Base-by-base conservation (phyloP, 2,113 vertebrate species). In the Butorides virescens region DNA sequence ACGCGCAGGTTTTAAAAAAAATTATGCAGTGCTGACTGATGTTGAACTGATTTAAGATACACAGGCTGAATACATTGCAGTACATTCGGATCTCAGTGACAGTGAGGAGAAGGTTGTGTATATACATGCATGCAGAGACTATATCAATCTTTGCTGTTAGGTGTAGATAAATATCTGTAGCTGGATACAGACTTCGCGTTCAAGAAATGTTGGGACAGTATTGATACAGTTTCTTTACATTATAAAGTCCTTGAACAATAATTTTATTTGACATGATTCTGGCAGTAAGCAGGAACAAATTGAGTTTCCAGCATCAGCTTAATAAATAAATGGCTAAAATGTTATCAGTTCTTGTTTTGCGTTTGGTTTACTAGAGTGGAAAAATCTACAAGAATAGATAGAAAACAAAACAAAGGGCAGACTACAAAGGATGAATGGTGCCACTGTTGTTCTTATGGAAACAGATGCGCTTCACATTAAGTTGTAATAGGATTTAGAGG, bases 311-410 rank as follows among this genome's bases (percentile, higher is more conserved):
- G 16, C 46, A 86, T 46, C 13, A 42, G 30, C 36, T 88, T 74
- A 86, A 92, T 66, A 94, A 94, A 90, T 70, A 93, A 96, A 81
- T 42, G 42, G 42, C 80, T 91, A 83, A 96, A 85, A 88, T 56
- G 86, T 77, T 80, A 94, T 71, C 74, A 78, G 66, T 85, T 73
- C 55, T 66, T 82, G 44, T 86, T 90, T 87, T 77, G 70, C 12
- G 5, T 73, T 86, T 67, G 25, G 39, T 75, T 79, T 84, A 44
- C n/a, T 47, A 58, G 22, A 92, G 63, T 46, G 52, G 47, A 86
- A 85, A 93, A 84, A 90, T 75, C 39, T 80, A 76, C 22, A 62
- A 42, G 52, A 76, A 56, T 18, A 65, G 76, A 70, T 42, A 87
- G 75, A 59, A 78, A 49, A 52, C 14, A 55, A 29, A 86, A 72